Base-by-base conservation (phyloP, 2,888 invertebrate genomes). In the Trachelus iudaicus region DNA sequence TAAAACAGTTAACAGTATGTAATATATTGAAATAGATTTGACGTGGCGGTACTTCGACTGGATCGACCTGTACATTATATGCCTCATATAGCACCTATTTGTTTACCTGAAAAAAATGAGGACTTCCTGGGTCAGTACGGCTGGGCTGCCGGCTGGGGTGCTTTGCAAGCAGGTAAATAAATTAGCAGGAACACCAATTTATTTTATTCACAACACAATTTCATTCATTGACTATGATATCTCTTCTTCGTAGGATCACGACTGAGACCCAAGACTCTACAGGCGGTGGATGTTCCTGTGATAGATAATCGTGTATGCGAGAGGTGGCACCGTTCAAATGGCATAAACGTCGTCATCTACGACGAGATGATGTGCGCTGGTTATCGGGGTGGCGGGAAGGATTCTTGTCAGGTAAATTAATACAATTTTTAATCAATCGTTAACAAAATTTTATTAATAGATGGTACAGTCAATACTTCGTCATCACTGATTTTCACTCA, bases 311-410 rank as follows among this genome's bases (percentile, higher is more conserved):
- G 97, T 79, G 92, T 95, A 81, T 95, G 95, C 89, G 95, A 95
- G 89, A 89, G 94, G 78, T 95, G 95, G 95, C 95, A 95, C 88
- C 92, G 94, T 80, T 93, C 94, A 31, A 95, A 95, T 85, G 97
- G 97, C 76, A 97, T 97, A 86, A 96, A 96, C 89, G 97, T 97
- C 69, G 96, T 97, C 30, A 98, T 98, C 88, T 97, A 98, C 92
- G 97, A 97, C 73, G 98, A 98, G 92, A 98, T 98, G 98, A 95
- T 98, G 91, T 98, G 98, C 90, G 98, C 98, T 0, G 98, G 98
- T 3, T 97, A 98, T 91, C 94, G 97, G 76, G 96, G 95, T 35
- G 98, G 98, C 0, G 97, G 97, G 40, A 95, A 96, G 86, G 97
- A 97, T 92, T 95, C 95, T 13, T 95, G 95, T 86, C 95, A 95